Evolutionary conservation across 2,113 vertebrate genomes (phyloP), one percentile per base, ranked within the genome.

Genomic region (Peromyscus leucopus): DNA sequence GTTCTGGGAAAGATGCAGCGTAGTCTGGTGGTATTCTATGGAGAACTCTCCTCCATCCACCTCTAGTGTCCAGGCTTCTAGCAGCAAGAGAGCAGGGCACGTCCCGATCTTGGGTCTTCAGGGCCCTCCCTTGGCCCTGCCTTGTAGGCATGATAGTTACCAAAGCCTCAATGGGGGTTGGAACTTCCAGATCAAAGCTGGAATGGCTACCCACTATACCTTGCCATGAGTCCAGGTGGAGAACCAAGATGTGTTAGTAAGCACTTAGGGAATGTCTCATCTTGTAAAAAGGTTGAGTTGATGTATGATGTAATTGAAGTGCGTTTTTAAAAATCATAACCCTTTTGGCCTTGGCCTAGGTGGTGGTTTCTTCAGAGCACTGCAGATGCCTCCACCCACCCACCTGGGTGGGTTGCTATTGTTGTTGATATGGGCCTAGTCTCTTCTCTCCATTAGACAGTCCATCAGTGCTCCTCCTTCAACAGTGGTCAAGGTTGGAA

Each of bases 301-400:
- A 89, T 89, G 91, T 78, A 48, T 26, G 61, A 91, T 24, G 24
- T 51, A 91, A 74, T 67, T 95, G 7, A 83, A 84, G 63, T 4
- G 65, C 7, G 2, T 59, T 28, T 92, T 78, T 79, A 46, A 63
- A 85, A 75, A 91, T 80, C 5, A 72, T 26, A 90, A 67, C 89
- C 69, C 24, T 85, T 89, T 82, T 86, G 96, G 67, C 72, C 55
- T 86, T 71, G 13, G 24, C n/a, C 82, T 89, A 92, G n/a, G 78
- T 39, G 24, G 26, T 10, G 1, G 1, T 93, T 96, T 79, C 17
- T 93, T 95, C 67, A 93, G 88, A 96, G 28, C 69, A 57, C 17
- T 87, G 2, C 16, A 83, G 69, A 90, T 88, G 65, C 7, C 2
- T 10, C 84, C n/a, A 36, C 19, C 59, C 55, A 22, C 15, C 31